A percentile compares a stretch with the other conserved stretches of the same genome.
Conservation (phyloP, 2,888 invertebrate genomes). For the Apamea anceps region DNA sequence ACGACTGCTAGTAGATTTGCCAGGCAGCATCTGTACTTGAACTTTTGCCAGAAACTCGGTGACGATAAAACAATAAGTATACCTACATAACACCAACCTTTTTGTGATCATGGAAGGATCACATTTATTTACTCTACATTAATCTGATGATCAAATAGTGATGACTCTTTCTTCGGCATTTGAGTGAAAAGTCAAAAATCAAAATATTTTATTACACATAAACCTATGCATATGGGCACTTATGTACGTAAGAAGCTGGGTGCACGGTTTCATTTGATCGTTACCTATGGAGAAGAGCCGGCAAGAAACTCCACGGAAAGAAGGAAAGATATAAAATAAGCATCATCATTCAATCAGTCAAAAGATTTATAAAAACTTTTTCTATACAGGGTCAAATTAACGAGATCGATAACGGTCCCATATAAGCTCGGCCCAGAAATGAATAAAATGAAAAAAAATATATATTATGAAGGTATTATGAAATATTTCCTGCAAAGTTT, state of each 20-base stretch:
- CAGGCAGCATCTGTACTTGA: slow-evolving; percentile 23
- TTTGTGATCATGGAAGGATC: background rate
- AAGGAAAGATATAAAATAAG: background rate
- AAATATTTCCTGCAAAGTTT: no score
- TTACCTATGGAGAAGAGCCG: no score
- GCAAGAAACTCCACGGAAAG: no score
- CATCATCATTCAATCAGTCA: background rate
- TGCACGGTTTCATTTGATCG: no score
- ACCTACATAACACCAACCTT: background rate
- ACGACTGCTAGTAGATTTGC: slow-evolving; percentile 3
- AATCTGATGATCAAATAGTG: background rate
- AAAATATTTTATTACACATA: no score
- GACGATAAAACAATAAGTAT: background rate
- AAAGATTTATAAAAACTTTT: background rate
- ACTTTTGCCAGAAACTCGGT: slow-evolving; percentile 12
- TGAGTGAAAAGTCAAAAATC: background rate
- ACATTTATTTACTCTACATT: background rate
- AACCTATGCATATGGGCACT: no score
- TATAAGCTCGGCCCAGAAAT: no score
- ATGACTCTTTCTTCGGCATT: background rate
- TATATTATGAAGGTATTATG: no score
- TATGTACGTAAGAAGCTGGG: no score
- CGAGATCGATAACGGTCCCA: no score
- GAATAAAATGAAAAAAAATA: no score
- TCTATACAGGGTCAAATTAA: background rate